phyloP scores from a whole-genome alignment of 2,888 invertebrate species.

The Deilephila elpenor region DNA sequence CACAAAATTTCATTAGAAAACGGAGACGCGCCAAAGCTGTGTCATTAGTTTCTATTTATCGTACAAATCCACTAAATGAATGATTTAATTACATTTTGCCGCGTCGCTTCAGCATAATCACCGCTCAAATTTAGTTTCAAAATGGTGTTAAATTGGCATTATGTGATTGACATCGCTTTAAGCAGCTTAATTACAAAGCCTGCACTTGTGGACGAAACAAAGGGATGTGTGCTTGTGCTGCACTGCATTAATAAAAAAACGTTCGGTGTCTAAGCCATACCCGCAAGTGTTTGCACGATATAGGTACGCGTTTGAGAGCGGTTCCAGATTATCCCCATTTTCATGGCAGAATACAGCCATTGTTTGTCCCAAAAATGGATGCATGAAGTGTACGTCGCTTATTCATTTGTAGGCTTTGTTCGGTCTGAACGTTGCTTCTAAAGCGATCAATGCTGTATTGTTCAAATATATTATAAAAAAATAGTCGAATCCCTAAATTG shows the following conservation, averaged over 20 bases:
- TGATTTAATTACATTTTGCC: not conserved
- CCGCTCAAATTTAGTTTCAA: not conserved
- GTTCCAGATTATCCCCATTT: not conserved
- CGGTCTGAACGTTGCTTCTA: too few relatives aligned
- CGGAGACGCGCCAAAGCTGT: not conserved
- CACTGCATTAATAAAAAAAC: not conserved
- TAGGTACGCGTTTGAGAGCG: not conserved
- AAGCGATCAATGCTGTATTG: too few relatives aligned
- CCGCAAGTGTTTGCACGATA: not conserved
- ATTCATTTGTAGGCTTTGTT: not conserved
- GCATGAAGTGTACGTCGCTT: not conserved
- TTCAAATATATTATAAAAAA: too few relatives aligned
- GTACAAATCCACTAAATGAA: not conserved
- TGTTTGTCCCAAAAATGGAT: not conserved
- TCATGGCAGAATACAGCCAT: not conserved
- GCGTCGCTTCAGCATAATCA: not conserved
- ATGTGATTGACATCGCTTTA: constrained; percentile 1
- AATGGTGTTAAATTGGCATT: not conserved
- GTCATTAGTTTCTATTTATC: not conserved
- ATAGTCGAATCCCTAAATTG: too few relatives aligned
- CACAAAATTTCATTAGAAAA: not conserved
- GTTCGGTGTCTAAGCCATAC: not conserved
- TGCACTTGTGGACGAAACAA: not conserved
- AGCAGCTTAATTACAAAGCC: not conserved
- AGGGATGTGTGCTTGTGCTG: not conserved